Base-by-base conservation (phyloP, 2,113 vertebrate genomes). In the Nycticorax nycticorax region DNA sequence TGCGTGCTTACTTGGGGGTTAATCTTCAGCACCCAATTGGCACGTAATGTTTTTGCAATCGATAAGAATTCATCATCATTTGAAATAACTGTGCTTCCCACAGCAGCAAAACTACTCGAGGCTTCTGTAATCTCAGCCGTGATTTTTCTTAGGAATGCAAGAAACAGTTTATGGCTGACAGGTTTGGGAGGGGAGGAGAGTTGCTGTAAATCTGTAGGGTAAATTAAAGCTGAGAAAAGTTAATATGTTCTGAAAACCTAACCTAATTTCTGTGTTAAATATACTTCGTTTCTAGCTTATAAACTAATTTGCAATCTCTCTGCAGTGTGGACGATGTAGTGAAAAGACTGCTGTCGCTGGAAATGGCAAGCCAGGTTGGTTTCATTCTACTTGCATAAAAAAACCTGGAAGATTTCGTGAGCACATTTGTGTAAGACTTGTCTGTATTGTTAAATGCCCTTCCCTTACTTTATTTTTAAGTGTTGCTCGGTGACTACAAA, bases 311-410 rank as follows among this genome's bases (percentile, higher is more conserved):
- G 3, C 72, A 30, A 13, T 85, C 86, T 97, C 72, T 47, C 89
- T 96, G 85, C 95, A 99, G 99, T 17, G 97, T 98, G 48, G 98
- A 99, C 26, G 99, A 99, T 86, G 52, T 99, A 10, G 99, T 99
- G 83, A 99, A 95, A 97, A 98, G 98, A 77, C 85, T 99, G n/a
- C 89, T 99, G 81, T 98, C 99, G 8, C 88, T 99, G 98, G 99
- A 99, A 96, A 98, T 99, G 96, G 99, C 99, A 22, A 98, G 82
- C 92, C 98, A 98, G 97, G 99, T 99, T 94, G 98, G 99, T 98
- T 11, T 28, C 32, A 12, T 57, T 75, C 62, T 89, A 7, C 26
- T 32, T 73, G 53, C 15, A 13, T 56, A 37, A 32, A 81, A 53
- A 64, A 53, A 4, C 0, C n/a, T 35, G 2, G 14, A 41, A 27